Percentiles rank a stretch among this genome's conserved stretches.
phyloP scores from a whole-genome alignment of 2,888 invertebrate genomes.

The Anticlea derivata region DNA sequence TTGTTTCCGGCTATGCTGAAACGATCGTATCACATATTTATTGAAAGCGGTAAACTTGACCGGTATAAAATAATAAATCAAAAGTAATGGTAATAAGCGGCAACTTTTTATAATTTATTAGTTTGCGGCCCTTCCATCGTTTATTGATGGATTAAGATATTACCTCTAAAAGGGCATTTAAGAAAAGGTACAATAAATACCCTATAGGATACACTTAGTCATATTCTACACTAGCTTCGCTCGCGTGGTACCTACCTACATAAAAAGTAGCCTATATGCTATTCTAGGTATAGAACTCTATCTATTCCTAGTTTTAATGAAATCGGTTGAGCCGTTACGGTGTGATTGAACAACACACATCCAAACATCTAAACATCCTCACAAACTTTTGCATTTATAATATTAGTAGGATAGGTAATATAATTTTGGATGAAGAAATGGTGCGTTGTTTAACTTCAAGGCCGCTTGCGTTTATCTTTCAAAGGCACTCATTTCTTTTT shows the following conservation, averaged over 20 bases:
- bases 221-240: not conserved
- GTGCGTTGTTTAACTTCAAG: too few species aligned
- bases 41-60: slow-evolving; percentile 21
- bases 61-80: slow-evolving; percentile 17
- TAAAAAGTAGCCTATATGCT: too few species aligned
- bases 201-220: not conserved
- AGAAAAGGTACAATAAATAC: not conserved
- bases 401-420: too few species aligned
- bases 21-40: slow-evolving; percentile 22
- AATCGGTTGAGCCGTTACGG: too few species aligned
- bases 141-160: slow-evolving; percentile 14
- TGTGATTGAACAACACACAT: too few species aligned
- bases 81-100: slow-evolving; percentile 21
- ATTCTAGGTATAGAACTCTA: too few species aligned
- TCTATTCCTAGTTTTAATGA: too few species aligned
- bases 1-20: slow-evolving; percentile 44
- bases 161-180: not conserved
- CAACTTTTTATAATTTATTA: slow-evolving; percentile 30
- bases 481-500: too few species aligned
- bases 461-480: not conserved
- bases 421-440: not conserved
- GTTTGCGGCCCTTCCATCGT: slow-evolving; percentile 17
- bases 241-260: too few species aligned
- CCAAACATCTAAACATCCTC: too few species aligned
- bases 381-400: too few species aligned